These are phyloP conservation scores for Semibalanus balanoides DNA, from an alignment of 1,140 invertebrate species.

Conservation along the genomic window DNA sequence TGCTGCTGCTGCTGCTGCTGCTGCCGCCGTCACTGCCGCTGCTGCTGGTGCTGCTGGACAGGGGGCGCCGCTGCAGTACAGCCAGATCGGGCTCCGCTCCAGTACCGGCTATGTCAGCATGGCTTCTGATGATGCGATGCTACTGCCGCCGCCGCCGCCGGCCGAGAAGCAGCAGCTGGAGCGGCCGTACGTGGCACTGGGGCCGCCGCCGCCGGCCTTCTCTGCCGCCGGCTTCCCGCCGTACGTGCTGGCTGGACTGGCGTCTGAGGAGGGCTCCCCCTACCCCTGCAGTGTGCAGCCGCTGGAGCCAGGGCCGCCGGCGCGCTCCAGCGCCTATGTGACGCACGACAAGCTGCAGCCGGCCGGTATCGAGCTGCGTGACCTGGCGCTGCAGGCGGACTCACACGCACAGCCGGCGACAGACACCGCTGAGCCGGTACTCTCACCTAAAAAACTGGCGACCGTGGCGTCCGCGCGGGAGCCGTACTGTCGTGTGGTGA, in stretches of 20 bases:
- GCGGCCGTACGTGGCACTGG: background rate
- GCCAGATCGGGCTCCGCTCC: background rate
- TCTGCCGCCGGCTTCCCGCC: constrained; percentile 2
- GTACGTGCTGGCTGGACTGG: background rate
- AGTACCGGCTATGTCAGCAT: background rate
- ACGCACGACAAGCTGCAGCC: background rate
- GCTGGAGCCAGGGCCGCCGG: no score
- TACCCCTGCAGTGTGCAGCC: no score
- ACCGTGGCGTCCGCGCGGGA: background rate
- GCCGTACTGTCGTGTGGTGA: background rate
- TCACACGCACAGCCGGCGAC: no score
- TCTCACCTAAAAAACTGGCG: background rate
- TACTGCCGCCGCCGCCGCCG: no score
- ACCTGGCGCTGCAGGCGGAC: background rate
- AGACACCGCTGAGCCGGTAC: background rate
- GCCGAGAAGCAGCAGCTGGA: background rate
- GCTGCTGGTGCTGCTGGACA: no score
- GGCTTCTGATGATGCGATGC: background rate
- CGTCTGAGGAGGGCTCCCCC: no score
- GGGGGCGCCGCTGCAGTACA: background rate
- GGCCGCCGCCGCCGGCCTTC: constrained; percentile 1
- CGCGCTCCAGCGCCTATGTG: background rate
- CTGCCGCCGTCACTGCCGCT: background rate
- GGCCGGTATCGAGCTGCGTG: background rate
- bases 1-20: no score